phyloP scores from a whole-genome alignment of 1,140 invertebrate species.

The Reticulitermes speratus region DNA sequence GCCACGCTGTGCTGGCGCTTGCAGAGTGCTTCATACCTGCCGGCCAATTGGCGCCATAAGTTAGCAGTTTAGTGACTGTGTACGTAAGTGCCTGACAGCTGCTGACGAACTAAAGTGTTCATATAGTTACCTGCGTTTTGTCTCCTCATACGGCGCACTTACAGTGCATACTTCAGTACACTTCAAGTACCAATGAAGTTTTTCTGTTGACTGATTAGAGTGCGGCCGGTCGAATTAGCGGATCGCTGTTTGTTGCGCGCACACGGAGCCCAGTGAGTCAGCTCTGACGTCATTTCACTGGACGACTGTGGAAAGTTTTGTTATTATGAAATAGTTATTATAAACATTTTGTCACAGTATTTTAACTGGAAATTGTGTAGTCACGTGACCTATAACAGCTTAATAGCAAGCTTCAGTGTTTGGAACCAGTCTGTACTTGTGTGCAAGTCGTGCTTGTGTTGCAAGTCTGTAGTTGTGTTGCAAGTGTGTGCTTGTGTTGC shows the following conservation, averaged over 20 bases:
- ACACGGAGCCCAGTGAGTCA: neutral
- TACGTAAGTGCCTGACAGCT: neutral
- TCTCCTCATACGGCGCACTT: neutral
- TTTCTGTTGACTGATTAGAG: neutral
- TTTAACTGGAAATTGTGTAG: too few species aligned
- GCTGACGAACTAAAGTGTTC: neutral
- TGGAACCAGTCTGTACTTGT: too few species aligned
- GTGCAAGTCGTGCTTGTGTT: too few species aligned
- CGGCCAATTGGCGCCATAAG: neutral
- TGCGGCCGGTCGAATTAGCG: neutral
- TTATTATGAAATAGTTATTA: too few species aligned
- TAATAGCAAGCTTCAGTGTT: too few species aligned
- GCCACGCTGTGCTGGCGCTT: neutral
- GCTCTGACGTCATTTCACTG: neutral
- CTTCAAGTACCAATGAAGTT: neutral
- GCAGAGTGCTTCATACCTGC: neutral
- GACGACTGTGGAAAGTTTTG: neutral
- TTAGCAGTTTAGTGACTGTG: neutral
- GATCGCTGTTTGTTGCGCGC: neutral
- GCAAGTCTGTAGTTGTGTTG: too few species aligned
- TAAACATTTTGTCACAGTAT: too few species aligned
- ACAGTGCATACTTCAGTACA: neutral
- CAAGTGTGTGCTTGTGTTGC: too few species aligned
- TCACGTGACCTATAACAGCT: too few species aligned
- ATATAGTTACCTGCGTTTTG: neutral